Conservation (phyloP, 37 sponge, comb jelly and placozoan genomes). For the Ephydatia muelleri region DNA sequence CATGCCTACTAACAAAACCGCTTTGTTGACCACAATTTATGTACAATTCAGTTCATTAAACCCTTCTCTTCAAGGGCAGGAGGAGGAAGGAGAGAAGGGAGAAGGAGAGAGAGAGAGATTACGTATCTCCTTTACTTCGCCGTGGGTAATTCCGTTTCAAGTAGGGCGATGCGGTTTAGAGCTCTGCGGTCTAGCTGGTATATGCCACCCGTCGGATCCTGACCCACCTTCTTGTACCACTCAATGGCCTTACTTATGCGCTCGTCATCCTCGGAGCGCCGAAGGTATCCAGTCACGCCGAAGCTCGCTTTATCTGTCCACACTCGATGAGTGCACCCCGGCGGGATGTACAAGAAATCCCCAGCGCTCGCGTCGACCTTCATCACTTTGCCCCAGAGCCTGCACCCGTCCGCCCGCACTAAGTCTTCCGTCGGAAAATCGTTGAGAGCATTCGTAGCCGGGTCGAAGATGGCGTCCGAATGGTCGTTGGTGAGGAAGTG, state of each 20-base stretch:
- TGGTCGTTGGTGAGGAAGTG: not conserved
- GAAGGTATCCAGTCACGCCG: not conserved
- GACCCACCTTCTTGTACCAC: not conserved
- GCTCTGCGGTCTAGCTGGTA: not conserved
- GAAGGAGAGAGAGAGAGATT: too few species aligned
- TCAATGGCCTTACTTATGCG: not conserved
- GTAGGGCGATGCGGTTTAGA: too few species aligned
- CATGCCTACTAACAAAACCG: too few species aligned
- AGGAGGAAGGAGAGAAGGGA: too few species aligned
- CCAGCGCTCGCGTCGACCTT: not conserved
- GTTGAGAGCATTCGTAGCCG: not conserved
- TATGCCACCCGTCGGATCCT: not conserved
- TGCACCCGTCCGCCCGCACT: not conserved
- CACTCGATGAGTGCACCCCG: not conserved
- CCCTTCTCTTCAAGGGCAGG: too few species aligned
- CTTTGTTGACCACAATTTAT: too few species aligned
- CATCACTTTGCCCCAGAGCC: not conserved
- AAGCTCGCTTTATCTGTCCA: not conserved
- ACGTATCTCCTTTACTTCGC: too few species aligned
- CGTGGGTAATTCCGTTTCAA: too few species aligned
- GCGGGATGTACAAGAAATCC: not conserved
- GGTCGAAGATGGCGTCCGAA: not conserved
- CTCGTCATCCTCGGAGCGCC: not conserved
- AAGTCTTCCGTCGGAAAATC: not conserved
- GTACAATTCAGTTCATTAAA: too few species aligned